Evolutionary conservation across 1,140 invertebrate species (phyloP), one percentile per base, ranked within the genome.

Genomic region (Dinothrombium tinctorium): DNA sequence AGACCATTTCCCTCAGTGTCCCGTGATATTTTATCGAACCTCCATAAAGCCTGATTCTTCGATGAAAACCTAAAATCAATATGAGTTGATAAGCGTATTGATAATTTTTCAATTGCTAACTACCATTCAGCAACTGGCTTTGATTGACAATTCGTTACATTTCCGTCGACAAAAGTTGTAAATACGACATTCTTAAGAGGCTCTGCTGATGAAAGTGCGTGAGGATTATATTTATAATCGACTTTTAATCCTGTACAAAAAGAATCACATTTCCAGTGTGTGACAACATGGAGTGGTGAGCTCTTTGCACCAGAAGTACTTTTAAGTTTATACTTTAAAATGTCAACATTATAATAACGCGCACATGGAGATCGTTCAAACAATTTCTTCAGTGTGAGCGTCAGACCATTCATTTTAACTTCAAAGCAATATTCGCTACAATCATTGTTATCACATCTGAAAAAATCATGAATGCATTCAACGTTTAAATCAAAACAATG

Each of bases 331-430:
- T 94, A 94, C 61, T 90, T 92, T 33, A 94, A 64, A 54, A 95
- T 89, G 56, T 94, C 86, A 37, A 94, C 81, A 60, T 94, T 95
- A 57, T 89, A 95, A 62, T 92, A 95, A n/a, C 83, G 83, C 33
- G 87, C 84, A 50, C 71, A 69, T 15, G 84, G 83, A 65, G 89
- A 89, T 57, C 83, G 74, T 57, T 92, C 86, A 33, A 78, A 76
- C 62, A 94, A 82, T 47, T 72, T 71, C 53, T 77, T 73, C 23
- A 95, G 63, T 43, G 90, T 66, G 24, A 73, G 71, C 45, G 76
- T 80, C 58, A 95, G 69, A 50, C 79, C 76, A 51, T 69, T 68
- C 86, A 94, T 94, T 55, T 90, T 83, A 53, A 95, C 92, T 53
- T 86, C 77, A 49, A 84, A 76, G 43, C 54, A 48, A 37, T 69